Evolutionary conservation across 2,888 invertebrate genomes (phyloP).

Genomic region (Harmothoe impar): DNA sequence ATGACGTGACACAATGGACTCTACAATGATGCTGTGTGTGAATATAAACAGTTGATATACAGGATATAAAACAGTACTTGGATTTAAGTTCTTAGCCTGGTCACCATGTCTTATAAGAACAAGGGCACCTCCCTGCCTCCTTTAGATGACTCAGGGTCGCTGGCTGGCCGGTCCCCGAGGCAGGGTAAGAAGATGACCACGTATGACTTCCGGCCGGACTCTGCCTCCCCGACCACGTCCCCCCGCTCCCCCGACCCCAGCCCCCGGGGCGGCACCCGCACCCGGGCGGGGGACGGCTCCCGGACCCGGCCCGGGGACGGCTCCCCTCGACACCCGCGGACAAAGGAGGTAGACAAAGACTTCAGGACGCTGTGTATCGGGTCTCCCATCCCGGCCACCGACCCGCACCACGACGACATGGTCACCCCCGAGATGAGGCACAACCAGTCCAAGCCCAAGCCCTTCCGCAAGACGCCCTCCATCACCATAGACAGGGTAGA

Average conservation of each 20-base stretch:
- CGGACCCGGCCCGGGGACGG: too few relatives aligned
- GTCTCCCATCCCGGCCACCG: conserved; percentile 7
- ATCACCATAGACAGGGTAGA: conserved; percentile 30
- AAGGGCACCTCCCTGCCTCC: conserved; percentile 16
- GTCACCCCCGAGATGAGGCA: not conserved
- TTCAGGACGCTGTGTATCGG: conserved; percentile 37
- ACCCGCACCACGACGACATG: conserved; percentile 29
- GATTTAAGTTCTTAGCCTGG: too few relatives aligned
- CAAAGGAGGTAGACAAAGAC: not conserved
- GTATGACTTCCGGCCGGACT: not conserved
- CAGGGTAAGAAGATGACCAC: not conserved
- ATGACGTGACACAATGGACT: too few relatives aligned
- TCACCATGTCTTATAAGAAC: not conserved
- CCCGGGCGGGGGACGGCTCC: not conserved
- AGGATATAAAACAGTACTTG: too few relatives aligned
- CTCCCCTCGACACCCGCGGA: not conserved
- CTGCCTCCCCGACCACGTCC: conserved; percentile 11
- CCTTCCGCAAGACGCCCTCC: not conserved
- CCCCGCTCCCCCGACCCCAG: not conserved
- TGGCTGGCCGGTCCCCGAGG: not conserved
- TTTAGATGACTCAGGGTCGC: not conserved
- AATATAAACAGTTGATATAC: too few relatives aligned
- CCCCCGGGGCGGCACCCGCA: not conserved
- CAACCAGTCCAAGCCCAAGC: not conserved
- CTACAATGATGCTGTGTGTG: too few relatives aligned